phyloP scores from a whole-genome alignment of 2,888 invertebrate species.

The Malthinus seriepunctatus region DNA sequence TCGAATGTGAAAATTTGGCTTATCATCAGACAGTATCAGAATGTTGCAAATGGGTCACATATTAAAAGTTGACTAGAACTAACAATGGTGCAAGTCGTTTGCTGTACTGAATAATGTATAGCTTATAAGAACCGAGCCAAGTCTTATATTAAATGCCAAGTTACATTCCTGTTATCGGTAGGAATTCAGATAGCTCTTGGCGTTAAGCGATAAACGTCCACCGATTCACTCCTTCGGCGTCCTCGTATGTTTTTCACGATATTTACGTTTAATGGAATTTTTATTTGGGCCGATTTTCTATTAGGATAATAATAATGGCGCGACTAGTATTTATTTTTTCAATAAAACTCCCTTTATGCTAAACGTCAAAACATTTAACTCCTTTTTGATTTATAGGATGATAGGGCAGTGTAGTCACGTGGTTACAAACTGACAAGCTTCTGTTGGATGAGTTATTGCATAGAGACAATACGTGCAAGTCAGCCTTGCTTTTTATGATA shows the following conservation, averaged over 20 bases:
- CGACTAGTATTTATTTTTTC: no score
- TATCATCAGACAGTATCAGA: conserved; percentile 15
- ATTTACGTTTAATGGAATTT: conserved; percentile 25
- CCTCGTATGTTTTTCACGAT: conserved; percentile 15
- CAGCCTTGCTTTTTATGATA: conserved; percentile 31
- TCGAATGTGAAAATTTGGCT: conserved; percentile 13
- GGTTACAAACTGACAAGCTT: conserved; percentile 31
- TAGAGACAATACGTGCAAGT: conserved; percentile 35
- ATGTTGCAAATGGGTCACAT: conserved; percentile 29
- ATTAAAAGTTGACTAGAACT: conserved; percentile 29
- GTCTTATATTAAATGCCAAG: conserved; percentile 37
- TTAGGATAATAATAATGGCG: not conserved
- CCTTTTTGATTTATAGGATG: conserved; percentile 33
- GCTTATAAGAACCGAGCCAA: conserved; percentile 30
- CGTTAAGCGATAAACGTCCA: conserved; percentile 26
- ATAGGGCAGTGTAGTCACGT: conserved; percentile 38
- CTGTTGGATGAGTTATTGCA: conserved; percentile 35
- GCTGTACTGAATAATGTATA: conserved; percentile 35
- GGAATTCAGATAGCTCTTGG: conserved; percentile 25
- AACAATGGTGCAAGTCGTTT: conserved; percentile 29
- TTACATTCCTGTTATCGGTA: conserved; percentile 29
- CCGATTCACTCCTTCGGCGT: conserved; percentile 6
- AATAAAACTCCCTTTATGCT: not conserved
- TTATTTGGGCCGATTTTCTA: not conserved
- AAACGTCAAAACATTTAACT: conserved; percentile 7